These are phyloP conservation scores for Muscicapa adusta DNA, from an alignment of 2,113 vertebrate species.

Conservation along the genomic window DNA sequence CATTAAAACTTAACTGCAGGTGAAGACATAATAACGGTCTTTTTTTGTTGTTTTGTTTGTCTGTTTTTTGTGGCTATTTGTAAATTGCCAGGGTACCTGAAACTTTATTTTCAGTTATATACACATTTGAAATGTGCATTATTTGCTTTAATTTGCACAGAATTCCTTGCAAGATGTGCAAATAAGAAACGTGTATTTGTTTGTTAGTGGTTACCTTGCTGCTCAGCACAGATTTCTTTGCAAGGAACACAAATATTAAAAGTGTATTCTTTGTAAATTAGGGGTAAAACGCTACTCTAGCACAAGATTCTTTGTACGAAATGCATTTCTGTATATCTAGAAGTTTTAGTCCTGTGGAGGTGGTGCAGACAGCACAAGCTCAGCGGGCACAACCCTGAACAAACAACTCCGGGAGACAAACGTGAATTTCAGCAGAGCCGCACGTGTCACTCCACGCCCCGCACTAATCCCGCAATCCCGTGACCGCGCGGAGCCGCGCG, in stretches of 20 bases:
- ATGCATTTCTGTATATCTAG: too few species aligned
- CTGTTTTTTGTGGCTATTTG: background rate
- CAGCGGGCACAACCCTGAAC: background rate
- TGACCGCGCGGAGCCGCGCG: background rate
- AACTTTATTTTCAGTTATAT: background rate
- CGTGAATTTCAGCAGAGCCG: accelerated
- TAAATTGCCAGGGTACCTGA: background rate
- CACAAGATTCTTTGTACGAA: too few species aligned
- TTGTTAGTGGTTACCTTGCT: accelerated
- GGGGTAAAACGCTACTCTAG: accelerated
- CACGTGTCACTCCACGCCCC: accelerated
- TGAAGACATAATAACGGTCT: background rate
- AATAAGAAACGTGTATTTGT: background rate
- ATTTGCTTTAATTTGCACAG: background rate
- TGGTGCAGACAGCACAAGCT: too few species aligned
- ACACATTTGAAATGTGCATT: accelerated
- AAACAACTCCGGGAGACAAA: background rate
- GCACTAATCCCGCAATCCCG: background rate
- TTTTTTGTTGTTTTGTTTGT: background rate
- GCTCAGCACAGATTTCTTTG: background rate
- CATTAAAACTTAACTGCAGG: background rate
- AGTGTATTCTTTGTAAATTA: accelerated
- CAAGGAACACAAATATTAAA: background rate
- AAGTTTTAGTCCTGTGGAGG: accelerated
- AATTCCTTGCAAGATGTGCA: background rate